A percentile compares a stretch with the other conserved stretches of the same genome.
phyloP scores from a whole-genome alignment of 1,140 invertebrate genomes.

The Scaptomyza montana region DNA sequence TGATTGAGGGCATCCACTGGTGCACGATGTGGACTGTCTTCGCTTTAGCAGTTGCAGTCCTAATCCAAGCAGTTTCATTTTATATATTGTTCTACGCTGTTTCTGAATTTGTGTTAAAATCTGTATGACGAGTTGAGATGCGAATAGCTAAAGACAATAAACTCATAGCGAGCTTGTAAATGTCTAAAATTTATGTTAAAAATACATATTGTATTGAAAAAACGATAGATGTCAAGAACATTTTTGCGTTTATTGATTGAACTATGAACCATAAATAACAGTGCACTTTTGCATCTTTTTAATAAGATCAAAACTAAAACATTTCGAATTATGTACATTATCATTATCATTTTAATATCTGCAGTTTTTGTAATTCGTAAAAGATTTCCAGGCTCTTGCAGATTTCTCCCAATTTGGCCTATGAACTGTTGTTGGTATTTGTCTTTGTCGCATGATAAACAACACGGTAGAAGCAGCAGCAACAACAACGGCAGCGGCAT shows the following conservation, averaged over 20 bases:
- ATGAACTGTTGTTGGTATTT: constrained; percentile 32
- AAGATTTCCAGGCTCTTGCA: background rate
- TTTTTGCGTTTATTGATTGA: no score
- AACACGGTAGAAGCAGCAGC: constrained; percentile 1
- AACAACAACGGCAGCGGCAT: constrained; percentile 6
- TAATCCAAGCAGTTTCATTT: constrained; percentile 59
- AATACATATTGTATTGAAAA: background rate
- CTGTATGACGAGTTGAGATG: background rate
- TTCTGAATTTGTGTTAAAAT: constrained; percentile 7
- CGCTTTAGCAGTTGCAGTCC: constrained; percentile 45
- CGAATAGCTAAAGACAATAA: background rate
- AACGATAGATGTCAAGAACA: background rate
- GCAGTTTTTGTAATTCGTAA: constrained; percentile 19
- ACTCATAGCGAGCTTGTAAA: background rate
- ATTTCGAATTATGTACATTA: no score
- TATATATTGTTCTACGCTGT: constrained; percentile 4
- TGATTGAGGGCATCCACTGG: constrained; percentile 5
- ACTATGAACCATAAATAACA: no score
- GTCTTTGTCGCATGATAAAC: constrained; percentile 19
- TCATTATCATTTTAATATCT: background rate
- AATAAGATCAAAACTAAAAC: no score
- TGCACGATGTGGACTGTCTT: background rate
- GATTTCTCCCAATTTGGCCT: constrained; percentile 4
- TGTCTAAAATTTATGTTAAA: background rate
- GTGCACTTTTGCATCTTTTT: no score